Evolutionary conservation across 1,140 invertebrate genomes (phyloP), one percentile per base, ranked within the genome.

Genomic region (Cydia strobilella): DNA sequence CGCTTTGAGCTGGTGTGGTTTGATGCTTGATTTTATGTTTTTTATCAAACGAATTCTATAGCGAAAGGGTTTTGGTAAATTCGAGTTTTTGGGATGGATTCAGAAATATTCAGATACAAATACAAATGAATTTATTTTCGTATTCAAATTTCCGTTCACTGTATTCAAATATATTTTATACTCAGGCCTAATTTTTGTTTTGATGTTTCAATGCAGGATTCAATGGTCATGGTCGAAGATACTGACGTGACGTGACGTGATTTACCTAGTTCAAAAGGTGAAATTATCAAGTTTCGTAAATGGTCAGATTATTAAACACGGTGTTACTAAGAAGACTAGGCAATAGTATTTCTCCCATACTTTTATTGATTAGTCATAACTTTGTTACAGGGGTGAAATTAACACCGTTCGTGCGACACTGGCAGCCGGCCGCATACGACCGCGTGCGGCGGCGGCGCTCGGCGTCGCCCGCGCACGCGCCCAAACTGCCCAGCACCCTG

Each of bases 351-450:
- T 45, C 35, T 39, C 35, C 35, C 7, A 39, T 9, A 39, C 35
- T 1, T 35, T 27, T 13, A 62, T 59, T 9, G 62, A 75, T 63
- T 13, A 54, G 39, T 25, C 66, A 15, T 13, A 66, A 12, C 42
- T 86, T 85, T 66, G 82, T 78, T 73, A 0, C 86, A 92, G 90
- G 86, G 75, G 39, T 90, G 78, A 82, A 85, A 27, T 77, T 90
- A 77, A 80, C 86, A 23, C 89, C 90, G 65, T 92, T 92, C 78
- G 87, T 92, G 78, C 84, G 87, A 42, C 88, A 92, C 80, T 92
- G 90, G 90, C 89, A 90, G 77, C 82, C 87, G 62, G 87, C 85
- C 73, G 76, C 75, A 73, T 90, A 90, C 83, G 82, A 86, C 79
- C 87, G 75, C 39, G 75, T 73, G 31, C 80, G 72, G 25, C 84